Conservation (phyloP, 1,140 invertebrate genomes). For the Lucilia sericata region DNA sequence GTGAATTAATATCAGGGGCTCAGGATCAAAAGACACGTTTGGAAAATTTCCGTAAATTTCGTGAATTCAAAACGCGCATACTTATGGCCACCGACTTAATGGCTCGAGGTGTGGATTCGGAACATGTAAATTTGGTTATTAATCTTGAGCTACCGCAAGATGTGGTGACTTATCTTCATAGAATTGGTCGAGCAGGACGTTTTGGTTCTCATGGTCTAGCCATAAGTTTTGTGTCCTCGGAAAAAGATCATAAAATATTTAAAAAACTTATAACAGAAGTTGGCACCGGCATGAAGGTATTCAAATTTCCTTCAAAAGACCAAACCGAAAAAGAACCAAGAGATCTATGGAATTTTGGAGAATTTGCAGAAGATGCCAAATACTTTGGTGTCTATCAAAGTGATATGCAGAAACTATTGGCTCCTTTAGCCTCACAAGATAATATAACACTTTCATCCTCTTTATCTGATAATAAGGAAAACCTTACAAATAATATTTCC, state of each 20-base stretch:
- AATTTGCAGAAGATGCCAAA: conserved; percentile 49
- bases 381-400: conserved; percentile 40
- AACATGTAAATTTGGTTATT: conserved; percentile 92
- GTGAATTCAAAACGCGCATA: conserved; percentile 83
- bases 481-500: conserved; percentile 32
- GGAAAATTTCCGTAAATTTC: conserved; percentile 80
- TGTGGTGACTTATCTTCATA: conserved; percentile 91
- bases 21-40: conserved; percentile 84
- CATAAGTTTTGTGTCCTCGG: conserved; percentile 75
- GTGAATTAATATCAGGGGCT: conserved; percentile 78
- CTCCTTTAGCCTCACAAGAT: conserved; percentile 46
- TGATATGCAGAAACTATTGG: neutral
- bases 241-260: conserved; percentile 73
- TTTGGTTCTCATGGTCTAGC: conserved; percentile 84
- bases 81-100: conserved; percentile 93
- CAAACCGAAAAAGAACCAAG: neutral
- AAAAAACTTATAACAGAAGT: conserved; percentile 70
- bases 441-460: conserved; percentile 29
- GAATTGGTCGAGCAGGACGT: conserved; percentile 93
- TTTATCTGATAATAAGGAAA: conserved; percentile 44
- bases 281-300: conserved; percentile 69
- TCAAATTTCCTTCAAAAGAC: conserved; percentile 65
- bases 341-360: conserved; percentile 54
- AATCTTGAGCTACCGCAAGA: conserved; percentile 90
- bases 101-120: conserved; percentile 89